phyloP scores from a whole-genome alignment of 2,113 vertebrate genomes.

The Gallinago undulata region DNA sequence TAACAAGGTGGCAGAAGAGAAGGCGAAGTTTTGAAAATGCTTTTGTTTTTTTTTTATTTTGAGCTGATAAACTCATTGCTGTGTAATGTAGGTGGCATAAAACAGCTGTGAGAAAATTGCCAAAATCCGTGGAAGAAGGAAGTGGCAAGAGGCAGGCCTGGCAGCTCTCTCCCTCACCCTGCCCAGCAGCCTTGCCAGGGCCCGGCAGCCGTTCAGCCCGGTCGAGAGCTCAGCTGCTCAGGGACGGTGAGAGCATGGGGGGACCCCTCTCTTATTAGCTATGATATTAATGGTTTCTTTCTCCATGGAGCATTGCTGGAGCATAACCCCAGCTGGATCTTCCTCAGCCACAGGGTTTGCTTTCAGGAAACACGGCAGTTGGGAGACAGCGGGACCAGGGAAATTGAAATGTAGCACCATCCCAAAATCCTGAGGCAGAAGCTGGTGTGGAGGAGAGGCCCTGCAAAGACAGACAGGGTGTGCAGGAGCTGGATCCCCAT shows the following conservation, averaged over 20 bases:
- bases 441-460: not conserved
- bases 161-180: constrained; percentile 58
- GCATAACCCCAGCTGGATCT: not conserved
- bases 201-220: not conserved
- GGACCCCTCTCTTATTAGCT: not conserved
- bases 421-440: not conserved
- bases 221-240: not conserved
- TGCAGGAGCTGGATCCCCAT: fast-evolving
- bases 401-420: not conserved
- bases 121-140: constrained; percentile 44
- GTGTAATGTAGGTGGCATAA: fast-evolving
- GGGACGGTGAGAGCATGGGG: not conserved
- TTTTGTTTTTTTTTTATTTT: not conserved
- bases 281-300: not conserved
- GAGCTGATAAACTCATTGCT: not conserved
- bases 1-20: not conserved
- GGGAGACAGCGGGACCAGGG: fast-evolving
- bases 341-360: not conserved
- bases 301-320: not conserved
- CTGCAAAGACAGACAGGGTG: fast-evolving
- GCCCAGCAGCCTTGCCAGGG: not conserved
- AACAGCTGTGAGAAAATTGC: constrained; percentile 62
- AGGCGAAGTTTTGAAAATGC: not conserved
- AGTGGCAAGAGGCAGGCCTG: constrained; percentile 31
- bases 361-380: fast-evolving